phyloP scores from a whole-genome alignment of 2,797 vertebrate species.

The Mormyrops attenuatus region DNA sequence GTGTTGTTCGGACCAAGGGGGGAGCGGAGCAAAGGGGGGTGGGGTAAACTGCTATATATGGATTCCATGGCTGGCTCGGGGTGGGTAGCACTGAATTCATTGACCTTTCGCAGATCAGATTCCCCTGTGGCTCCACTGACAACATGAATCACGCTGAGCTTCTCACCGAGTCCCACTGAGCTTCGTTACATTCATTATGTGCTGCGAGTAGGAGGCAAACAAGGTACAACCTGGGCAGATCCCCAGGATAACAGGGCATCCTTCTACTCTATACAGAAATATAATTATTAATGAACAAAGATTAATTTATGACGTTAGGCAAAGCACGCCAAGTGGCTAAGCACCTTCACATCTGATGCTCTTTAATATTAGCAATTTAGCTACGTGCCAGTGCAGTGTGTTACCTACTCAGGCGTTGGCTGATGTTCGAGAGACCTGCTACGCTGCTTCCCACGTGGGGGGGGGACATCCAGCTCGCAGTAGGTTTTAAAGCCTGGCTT shows the following conservation, averaged over 20 bases:
- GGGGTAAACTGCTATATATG: neutral
- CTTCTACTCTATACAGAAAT: neutral
- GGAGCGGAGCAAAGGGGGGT: neutral
- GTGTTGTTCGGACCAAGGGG: neutral
- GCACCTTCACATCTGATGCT: neutral
- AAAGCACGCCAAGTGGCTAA: neutral
- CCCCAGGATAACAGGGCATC: neutral
- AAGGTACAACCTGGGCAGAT: neutral
- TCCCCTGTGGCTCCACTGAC: neutral
- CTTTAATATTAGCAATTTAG: neutral
- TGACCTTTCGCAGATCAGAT: conserved; percentile 19
- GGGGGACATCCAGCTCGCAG: neutral
- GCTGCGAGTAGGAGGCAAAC: conserved; percentile 5
- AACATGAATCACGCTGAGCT: conserved; percentile 10
- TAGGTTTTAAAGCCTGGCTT: neutral
- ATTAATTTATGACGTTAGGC: neutral
- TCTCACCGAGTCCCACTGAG: neutral
- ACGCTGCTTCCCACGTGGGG: neutral
- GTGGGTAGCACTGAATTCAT: conserved; percentile 18
- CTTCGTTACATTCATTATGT: neutral
- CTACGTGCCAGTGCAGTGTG: neutral
- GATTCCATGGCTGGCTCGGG: neutral
- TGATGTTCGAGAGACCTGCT: neutral
- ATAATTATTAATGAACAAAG: neutral
- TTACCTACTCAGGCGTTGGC: no score